Base-by-base conservation (phyloP, 2,113 vertebrate species). In the Empidonax traillii region DNA sequence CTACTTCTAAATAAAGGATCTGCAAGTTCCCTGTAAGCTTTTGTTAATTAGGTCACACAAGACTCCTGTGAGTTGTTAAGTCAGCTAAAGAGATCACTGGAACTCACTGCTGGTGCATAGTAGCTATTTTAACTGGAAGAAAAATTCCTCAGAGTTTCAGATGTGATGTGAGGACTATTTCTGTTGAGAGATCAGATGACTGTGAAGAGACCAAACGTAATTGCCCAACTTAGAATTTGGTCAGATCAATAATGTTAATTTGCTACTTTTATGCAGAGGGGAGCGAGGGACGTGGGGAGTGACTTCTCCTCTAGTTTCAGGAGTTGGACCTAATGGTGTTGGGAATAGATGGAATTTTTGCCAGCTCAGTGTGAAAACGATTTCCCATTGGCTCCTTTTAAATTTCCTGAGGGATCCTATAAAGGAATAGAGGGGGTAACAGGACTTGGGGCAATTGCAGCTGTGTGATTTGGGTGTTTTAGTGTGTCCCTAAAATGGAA, bases 1-100 rank as follows among this genome's bases (percentile, higher is more conserved):
- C 76, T 68, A 44, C 62, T 89, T 91, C 96, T 94, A 94, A 96
- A 94, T 94, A 94, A 92, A 89, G 87, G 39, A 87, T 87, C 69
- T 87, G 69, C 49, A 89, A 89, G 69, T 95, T 95, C 93, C 68
- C 91, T 44, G 35, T 84, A 58, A 91, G 87, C 87, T 92, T 91
- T 94, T 51, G 80, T 87, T 97, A 97, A 96, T 97, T 95, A 95
- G 96, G 95, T 96, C 95, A 94, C 56, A 96, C 53, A 86, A 89
- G 93, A 72, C 95, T 89, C 95, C 66, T 85, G 94, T 95, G 96
- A 93, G 89, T 94, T 94, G 78, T 95, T 94, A 96, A 96, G 93
- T 94, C 86, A 95, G 84, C 86, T 94, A 61, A 92, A 85, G 94
- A 91, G 91, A 95, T 94, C 68, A 33, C 87, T 89, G 93, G 52